Percentiles rank a stretch among this genome's conserved stretches.
phyloP scores from a whole-genome alignment of 2,888 invertebrate species.

The Spisula subtruncata region DNA sequence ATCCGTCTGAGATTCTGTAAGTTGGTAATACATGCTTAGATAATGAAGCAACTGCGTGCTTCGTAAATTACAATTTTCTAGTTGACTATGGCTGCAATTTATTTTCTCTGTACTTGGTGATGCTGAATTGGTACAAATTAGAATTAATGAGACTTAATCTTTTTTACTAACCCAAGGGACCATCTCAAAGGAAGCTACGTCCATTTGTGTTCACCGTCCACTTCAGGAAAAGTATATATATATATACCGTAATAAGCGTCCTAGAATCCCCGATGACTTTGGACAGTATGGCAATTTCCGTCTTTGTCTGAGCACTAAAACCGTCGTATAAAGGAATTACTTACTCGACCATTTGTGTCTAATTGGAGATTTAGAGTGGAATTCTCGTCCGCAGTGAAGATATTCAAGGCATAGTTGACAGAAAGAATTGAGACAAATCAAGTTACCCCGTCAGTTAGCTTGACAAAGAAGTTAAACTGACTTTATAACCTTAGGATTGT shows the following conservation, averaged over 20 bases:
- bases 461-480: neutral
- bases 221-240: neutral
- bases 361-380: slow-evolving; percentile 13
- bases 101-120: slow-evolving; percentile 27
- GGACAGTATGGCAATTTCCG: neutral
- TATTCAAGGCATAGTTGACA: neutral
- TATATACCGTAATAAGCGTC: slow-evolving; percentile 11
- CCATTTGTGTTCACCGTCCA: neutral
- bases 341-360: neutral
- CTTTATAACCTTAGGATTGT: no score
- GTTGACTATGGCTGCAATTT: slow-evolving; percentile 17
- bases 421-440: neutral
- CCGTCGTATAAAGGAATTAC: neutral
- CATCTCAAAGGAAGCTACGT: neutral
- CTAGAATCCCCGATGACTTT: neutral
- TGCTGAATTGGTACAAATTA: slow-evolving; percentile 1
- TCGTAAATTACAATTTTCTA: slow-evolving; percentile 30
- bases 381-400: neutral
- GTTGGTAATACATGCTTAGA: slow-evolving; percentile 13
- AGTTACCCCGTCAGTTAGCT: neutral
- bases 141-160: slow-evolving; percentile 5
- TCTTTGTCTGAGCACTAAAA: slow-evolving; percentile 1
- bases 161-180: neutral
- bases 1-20: neutral
- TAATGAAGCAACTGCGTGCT: slow-evolving; percentile 29